Conservation (phyloP, 1,140 invertebrate genomes). For the Drosophila pachea region DNA sequence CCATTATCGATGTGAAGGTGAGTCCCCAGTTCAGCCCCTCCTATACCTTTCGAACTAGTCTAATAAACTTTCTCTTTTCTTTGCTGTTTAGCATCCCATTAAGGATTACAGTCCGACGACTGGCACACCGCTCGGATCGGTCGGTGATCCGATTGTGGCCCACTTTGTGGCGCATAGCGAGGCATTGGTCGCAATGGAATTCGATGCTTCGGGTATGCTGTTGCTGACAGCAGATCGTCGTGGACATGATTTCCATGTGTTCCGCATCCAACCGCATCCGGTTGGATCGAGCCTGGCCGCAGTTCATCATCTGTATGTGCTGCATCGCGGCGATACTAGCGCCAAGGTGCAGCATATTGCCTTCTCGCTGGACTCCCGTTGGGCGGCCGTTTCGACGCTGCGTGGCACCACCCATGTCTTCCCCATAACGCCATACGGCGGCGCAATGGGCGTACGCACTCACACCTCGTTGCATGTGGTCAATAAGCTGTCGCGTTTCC, state of each 20-base stretch:
- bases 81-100: slow-evolving; percentile 59
- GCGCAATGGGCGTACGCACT: slow-evolving; percentile 92
- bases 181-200: slow-evolving; percentile 92
- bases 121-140: slow-evolving; percentile 55
- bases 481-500: slow-evolving; percentile 96
- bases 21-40: not conserved
- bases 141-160: slow-evolving; percentile 87
- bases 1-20: slow-evolving; percentile 91
- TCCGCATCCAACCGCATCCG: slow-evolving; percentile 95
- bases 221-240: slow-evolving; percentile 94
- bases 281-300: slow-evolving; percentile 91
- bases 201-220: slow-evolving; percentile 94
- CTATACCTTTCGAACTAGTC: not conserved
- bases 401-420: slow-evolving; percentile 98
- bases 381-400: slow-evolving; percentile 96
- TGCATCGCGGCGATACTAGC: slow-evolving; percentile 93
- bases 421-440: slow-evolving; percentile 98
- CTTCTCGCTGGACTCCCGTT: slow-evolving; percentile 94
- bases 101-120: slow-evolving; percentile 76
- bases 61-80: not conserved
- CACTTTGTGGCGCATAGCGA: slow-evolving; percentile 97
- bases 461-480: slow-evolving; percentile 96
- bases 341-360: slow-evolving; percentile 93
- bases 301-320: slow-evolving; percentile 97
- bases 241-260: slow-evolving; percentile 98